These are phyloP conservation scores for Spilogale gracilis DNA, from an alignment of 2,113 vertebrate species.

Conservation along the genomic window DNA sequence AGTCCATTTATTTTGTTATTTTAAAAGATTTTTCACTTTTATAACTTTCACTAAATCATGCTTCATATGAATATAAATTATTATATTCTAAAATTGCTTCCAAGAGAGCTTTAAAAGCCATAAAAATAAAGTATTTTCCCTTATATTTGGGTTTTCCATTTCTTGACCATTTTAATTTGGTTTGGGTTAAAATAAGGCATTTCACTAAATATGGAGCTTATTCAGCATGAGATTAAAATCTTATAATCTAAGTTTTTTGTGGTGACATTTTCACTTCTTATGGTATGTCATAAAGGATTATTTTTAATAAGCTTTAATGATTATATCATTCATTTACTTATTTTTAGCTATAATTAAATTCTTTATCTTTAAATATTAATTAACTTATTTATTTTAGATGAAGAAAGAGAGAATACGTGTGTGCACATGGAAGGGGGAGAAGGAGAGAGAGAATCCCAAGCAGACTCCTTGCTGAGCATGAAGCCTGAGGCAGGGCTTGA, in stretches of 20 bases:
- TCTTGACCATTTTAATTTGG: not conserved
- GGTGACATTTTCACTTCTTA: not conserved
- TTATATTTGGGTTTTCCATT: not conserved
- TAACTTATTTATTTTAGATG: not conserved
- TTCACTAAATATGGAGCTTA: not conserved
- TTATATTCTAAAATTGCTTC: not conserved
- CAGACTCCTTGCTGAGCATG: not conserved
- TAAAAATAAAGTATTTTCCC: not conserved
- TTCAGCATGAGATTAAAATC: not conserved
- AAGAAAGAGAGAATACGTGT: not conserved
- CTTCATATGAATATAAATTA: not conserved
- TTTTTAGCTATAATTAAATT: not conserved
- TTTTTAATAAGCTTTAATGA: not conserved
- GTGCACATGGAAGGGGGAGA: not conserved
- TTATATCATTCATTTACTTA: not conserved
- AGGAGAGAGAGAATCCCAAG: not conserved
- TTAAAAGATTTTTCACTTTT: not conserved
- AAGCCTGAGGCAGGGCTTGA: not conserved
- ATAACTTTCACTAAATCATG: not conserved
- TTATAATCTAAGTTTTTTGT: not conserved
- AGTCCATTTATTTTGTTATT: not conserved
- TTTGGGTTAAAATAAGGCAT: not conserved
- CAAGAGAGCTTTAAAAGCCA: not conserved
- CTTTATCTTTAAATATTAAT: not conserved
- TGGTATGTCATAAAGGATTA: not conserved